These are phyloP conservation scores for Thymelicus lineola DNA, from an alignment of 2,888 invertebrate species.

Conservation along the genomic window DNA sequence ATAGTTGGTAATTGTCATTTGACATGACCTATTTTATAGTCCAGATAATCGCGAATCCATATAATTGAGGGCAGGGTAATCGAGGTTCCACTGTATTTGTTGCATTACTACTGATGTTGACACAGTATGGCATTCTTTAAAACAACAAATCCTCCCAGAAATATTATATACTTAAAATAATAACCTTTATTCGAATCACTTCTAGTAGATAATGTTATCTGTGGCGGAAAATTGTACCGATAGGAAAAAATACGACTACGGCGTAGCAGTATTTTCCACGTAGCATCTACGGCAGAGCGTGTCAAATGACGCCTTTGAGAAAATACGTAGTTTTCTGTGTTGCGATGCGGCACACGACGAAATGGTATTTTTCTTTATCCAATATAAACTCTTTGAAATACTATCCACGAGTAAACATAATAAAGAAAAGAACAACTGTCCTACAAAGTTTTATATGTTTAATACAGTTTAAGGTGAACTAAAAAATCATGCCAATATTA, in stretches of 20 bases:
- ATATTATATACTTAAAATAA: too few species aligned
- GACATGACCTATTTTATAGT: too few species aligned
- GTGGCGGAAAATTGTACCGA: background rate
- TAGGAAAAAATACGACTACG: slow-evolving; percentile 12
- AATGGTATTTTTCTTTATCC: background rate
- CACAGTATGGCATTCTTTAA: too few species aligned
- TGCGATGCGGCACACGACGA: background rate
- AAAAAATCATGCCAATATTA: too few species aligned
- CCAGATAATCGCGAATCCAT: too few species aligned
- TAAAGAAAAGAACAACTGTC: background rate
- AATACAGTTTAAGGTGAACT: too few species aligned
- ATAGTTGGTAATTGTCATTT: too few species aligned
- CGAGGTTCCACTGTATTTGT: too few species aligned
- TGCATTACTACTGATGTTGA: too few species aligned
- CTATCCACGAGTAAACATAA: background rate
- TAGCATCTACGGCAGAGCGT: slow-evolving; percentile 2
- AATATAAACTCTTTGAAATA: slow-evolving; percentile 12
- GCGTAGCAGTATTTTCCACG: background rate
- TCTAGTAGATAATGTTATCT: background rate
- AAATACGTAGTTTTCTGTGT: slow-evolving; percentile 4
- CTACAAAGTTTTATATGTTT: background rate
- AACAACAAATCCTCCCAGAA: too few species aligned
- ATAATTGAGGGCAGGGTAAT: too few species aligned
- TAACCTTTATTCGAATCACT: too few species aligned
- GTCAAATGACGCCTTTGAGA: slow-evolving; percentile 12